Conservation (phyloP, 92 coral and sea anemone genomes). For the Siderastrea siderea region DNA sequence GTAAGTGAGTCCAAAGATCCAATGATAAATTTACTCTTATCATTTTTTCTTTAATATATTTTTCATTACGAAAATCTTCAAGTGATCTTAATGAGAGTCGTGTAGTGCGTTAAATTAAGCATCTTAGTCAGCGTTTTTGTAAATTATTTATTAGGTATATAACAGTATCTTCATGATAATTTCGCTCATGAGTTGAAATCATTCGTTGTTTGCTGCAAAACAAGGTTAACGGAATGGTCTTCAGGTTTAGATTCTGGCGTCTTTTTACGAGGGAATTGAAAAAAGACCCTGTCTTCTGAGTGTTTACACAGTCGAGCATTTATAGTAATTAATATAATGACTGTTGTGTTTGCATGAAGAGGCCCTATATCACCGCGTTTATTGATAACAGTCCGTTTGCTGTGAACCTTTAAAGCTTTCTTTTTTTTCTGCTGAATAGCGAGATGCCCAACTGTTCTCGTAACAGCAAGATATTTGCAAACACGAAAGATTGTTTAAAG, state of each 20-base stretch:
- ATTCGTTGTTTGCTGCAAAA: neutral
- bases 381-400: neutral
- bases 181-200: neutral
- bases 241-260: neutral
- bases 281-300: neutral
- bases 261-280: neutral
- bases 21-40: neutral
- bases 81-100: conserved; percentile 12
- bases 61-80: conserved; percentile 9
- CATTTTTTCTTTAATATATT: neutral
- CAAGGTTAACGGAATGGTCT: neutral
- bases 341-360: conserved; percentile 9
- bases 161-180: neutral
- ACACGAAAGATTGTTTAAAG: neutral
- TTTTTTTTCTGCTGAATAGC: neutral
- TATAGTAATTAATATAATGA: neutral
- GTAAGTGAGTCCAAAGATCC: neutral
- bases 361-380: neutral
- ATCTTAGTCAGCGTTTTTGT: conserved; percentile 12
- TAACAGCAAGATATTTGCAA: neutral
- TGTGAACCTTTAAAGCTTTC: neutral
- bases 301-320: neutral
- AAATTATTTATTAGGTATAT: conserved; percentile 3
- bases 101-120: neutral
- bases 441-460: neutral